Evolutionary conservation across 2,113 vertebrate species (phyloP).

Genomic region (Plotosus lineatus): DNA sequence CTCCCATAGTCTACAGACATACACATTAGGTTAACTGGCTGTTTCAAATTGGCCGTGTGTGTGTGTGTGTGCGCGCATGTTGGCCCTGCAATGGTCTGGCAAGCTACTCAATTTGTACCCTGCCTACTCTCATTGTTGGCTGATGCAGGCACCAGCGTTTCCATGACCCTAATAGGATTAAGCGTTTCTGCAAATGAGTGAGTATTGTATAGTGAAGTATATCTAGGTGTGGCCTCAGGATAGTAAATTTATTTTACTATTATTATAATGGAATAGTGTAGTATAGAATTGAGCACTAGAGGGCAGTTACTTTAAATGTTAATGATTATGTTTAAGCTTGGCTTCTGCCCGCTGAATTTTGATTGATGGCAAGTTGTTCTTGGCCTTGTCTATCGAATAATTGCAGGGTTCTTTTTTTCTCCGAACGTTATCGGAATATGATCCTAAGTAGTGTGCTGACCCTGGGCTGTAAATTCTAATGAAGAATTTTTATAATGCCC

Average conservation of each 20-base stretch:
- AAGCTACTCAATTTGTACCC: too few relatives aligned
- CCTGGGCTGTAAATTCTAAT: not conserved
- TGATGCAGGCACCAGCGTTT: too few relatives aligned
- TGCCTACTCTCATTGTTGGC: too few relatives aligned
- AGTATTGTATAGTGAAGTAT: not conserved
- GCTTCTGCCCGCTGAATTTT: not conserved
- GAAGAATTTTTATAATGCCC: not conserved
- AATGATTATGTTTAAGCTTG: not conserved
- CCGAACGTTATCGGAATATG: not conserved
- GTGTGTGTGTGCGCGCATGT: too few relatives aligned
- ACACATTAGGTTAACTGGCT: too few relatives aligned
- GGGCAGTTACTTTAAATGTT: not conserved
- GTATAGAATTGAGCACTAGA: not conserved
- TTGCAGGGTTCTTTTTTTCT: not conserved
- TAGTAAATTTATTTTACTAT: not conserved
- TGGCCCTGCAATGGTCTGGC: too few relatives aligned
- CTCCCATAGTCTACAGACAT: too few relatives aligned
- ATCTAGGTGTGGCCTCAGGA: not conserved
- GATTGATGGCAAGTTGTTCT: not conserved
- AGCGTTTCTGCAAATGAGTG: too few relatives aligned
- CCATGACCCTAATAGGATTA: too few relatives aligned
- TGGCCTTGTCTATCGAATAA: not conserved
- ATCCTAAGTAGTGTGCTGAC: not conserved
- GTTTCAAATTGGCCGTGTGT: too few relatives aligned
- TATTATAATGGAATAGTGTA: not conserved